Evolutionary conservation across 2,113 vertebrate genomes (phyloP).

Genomic region (Notechis scutatus): DNA sequence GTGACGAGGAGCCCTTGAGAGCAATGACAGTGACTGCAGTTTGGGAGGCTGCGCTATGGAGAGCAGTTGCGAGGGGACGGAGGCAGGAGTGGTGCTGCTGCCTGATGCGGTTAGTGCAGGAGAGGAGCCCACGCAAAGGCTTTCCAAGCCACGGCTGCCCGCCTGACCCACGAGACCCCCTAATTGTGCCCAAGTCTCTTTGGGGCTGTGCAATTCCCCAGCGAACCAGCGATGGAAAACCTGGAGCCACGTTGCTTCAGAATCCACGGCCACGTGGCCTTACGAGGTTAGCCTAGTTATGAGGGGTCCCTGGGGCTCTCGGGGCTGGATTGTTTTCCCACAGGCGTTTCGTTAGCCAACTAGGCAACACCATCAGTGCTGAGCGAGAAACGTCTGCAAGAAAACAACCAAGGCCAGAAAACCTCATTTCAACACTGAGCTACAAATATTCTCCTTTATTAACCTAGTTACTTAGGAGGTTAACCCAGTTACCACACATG

Average conservation of each 20-base stretch:
- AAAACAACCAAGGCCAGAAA: background rate
- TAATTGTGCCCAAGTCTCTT: background rate
- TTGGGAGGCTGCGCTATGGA: background rate
- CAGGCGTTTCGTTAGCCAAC: background rate
- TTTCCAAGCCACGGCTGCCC: background rate
- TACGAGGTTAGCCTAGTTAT: background rate
- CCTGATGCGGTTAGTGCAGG: background rate
- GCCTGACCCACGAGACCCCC: background rate
- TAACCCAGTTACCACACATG: background rate
- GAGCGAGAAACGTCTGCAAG: background rate
- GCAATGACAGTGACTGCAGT: background rate
- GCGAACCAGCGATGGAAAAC: background rate
- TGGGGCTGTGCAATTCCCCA: background rate
- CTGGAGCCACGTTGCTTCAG: background rate
- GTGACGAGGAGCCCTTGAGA: background rate
- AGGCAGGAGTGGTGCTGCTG: background rate
- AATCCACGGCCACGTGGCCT: background rate
- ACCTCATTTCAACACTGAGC: background rate
- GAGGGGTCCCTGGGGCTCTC: background rate
- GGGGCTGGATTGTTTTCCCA: background rate
- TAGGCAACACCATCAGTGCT: background rate
- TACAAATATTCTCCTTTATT: background rate
- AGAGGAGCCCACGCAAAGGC: background rate
- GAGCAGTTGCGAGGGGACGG: background rate
- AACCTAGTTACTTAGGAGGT: background rate